Percentiles rank a stretch among this genome's conserved stretches.
Conservation (phyloP, 1,140 invertebrate genomes). For the Aphelenchoides besseyi region DNA sequence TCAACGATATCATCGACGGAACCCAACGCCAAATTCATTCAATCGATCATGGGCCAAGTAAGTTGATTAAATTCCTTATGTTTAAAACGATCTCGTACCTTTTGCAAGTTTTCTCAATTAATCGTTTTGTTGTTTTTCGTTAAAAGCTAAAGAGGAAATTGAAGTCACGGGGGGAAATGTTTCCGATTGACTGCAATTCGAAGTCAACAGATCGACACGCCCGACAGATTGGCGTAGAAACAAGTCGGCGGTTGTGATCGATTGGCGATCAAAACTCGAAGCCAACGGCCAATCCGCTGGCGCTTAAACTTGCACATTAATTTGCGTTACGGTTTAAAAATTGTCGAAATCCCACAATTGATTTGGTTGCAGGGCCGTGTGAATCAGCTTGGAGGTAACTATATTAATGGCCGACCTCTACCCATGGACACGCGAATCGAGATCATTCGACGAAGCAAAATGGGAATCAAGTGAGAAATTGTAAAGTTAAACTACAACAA, state of each 20-base stretch:
- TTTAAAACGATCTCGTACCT: too few species aligned
- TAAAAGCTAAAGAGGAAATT: neutral
- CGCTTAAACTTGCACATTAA: too few species aligned
- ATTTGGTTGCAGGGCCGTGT: constrained; percentile 73
- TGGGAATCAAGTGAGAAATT: constrained; percentile 68
- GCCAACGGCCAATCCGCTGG: too few species aligned
- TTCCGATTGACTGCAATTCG: neutral
- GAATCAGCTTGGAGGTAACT: constrained; percentile 83
- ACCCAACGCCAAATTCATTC: neutral
- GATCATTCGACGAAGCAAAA: constrained; percentile 83
- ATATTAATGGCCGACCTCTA: constrained; percentile 82
- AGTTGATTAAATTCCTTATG: too few species aligned
- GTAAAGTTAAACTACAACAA: neutral
- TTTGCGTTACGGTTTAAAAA: too few species aligned
- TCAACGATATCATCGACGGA: neutral
- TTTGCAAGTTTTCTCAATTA: too few species aligned
- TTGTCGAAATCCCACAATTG: neutral
- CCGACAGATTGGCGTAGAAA: too few species aligned
- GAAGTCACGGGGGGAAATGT: neutral
- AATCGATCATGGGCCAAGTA: neutral
- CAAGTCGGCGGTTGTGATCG: too few species aligned
- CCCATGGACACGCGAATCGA: constrained; percentile 82
- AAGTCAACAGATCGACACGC: neutral
- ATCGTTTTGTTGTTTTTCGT: neutral
- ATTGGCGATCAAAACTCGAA: too few species aligned